These are phyloP conservation scores for Diadromus collaris DNA, from an alignment of 2,888 invertebrate genomes.

Conservation along the genomic window DNA sequence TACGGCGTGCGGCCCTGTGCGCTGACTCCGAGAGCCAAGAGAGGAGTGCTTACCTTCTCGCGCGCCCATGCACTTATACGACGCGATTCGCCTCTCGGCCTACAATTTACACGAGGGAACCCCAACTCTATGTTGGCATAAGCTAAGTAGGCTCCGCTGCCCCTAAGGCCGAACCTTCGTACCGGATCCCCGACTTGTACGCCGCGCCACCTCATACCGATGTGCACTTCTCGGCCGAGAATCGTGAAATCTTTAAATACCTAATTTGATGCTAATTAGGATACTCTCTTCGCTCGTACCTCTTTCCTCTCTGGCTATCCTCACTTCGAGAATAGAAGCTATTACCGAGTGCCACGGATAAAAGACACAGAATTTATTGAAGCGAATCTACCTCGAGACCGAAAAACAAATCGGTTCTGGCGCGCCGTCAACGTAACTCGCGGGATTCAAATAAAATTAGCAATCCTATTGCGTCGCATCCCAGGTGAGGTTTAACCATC, in stretches of 20 bases:
- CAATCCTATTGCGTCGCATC: too few species aligned
- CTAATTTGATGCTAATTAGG: constrained; percentile 77
- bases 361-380: constrained; percentile 2
- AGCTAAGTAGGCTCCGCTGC: constrained; percentile 68
- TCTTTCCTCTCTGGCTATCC: constrained; percentile 13
- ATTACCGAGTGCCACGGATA: neutral
- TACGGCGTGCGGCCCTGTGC: constrained; percentile 67
- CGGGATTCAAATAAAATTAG: too few species aligned
- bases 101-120: constrained; percentile 75
- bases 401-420: constrained; percentile 28
- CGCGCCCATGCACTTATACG: constrained; percentile 51
- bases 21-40: constrained; percentile 11
- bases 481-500: too few species aligned
- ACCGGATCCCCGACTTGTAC: constrained; percentile 13
- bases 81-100: constrained; percentile 62
- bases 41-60: constrained; percentile 25
- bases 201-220: constrained; percentile 32
- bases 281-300: constrained; percentile 48
- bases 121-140: constrained; percentile 70
- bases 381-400: neutral
- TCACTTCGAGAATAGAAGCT: constrained; percentile 15
- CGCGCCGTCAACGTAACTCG: neutral
- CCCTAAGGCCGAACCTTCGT: constrained; percentile 41
- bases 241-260: constrained; percentile 75
- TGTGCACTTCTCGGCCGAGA: constrained; percentile 15